A percentile compares a stretch with the other conserved stretches of the same genome.
These are phyloP conservation scores for Eudyptes chrysolophus DNA, from an alignment of 2,113 vertebrate genomes.

Conservation along the genomic window DNA sequence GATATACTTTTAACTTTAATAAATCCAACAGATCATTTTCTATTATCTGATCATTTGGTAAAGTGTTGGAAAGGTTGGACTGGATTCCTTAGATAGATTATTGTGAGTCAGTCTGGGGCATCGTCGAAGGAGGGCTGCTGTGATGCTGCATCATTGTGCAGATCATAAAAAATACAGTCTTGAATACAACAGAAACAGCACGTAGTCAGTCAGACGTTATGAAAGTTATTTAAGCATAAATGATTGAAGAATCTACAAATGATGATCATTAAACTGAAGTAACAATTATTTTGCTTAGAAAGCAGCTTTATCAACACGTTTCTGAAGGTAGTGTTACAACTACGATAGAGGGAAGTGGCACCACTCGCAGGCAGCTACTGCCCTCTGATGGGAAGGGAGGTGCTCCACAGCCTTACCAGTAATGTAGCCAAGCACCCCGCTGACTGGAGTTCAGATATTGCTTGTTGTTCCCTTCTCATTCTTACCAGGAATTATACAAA, in stretches of 20 bases:
- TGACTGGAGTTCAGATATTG: fast-evolving
- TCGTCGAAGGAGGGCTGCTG: background rate
- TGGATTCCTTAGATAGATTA: background rate
- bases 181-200: background rate
- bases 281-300: background rate
- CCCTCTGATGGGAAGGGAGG: slow-evolving; percentile 69
- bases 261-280: background rate
- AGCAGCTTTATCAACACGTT: background rate
- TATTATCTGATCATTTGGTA: slow-evolving; percentile 1
- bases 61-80: background rate
- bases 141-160: background rate
- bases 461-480: background rate
- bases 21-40: background rate
- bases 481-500: background rate
- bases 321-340: background rate
- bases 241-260: background rate
- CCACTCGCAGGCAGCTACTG: slow-evolving; percentile 49
- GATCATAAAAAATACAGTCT: background rate
- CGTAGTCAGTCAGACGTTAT: background rate
- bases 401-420: background rate
- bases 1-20: background rate
- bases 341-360: background rate
- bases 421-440: background rate
- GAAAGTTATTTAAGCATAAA: background rate
- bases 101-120: background rate